phyloP scores from a whole-genome alignment of 2,888 invertebrate species.

The Hirtodrosophila confusa region DNA sequence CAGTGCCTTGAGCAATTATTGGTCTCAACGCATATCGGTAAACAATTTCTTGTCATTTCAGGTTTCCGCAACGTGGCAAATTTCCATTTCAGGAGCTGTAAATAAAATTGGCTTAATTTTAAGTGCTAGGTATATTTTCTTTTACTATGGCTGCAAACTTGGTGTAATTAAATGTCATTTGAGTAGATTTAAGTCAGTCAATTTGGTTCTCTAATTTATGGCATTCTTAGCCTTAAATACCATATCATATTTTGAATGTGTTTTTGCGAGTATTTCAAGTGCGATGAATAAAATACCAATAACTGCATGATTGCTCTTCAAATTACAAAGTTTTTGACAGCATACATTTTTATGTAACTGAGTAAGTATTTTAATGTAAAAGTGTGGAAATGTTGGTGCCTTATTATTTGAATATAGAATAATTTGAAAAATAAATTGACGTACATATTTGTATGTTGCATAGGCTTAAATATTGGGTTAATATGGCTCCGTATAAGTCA shows the following conservation, averaged over 20 bases:
- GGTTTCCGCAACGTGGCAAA: conserved; percentile 1
- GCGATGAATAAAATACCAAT: background rate
- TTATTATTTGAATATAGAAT: too few species aligned
- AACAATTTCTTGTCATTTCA: conserved; percentile 3
- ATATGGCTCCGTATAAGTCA: too few species aligned
- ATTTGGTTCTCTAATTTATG: conserved; percentile 22
- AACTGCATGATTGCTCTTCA: background rate
- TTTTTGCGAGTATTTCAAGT: background rate
- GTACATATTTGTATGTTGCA: too few species aligned
- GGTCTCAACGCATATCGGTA: conserved; percentile 9
- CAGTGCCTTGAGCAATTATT: conserved; percentile 19
- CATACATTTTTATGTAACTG: too few species aligned
- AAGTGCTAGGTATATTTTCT: conserved; percentile 5
- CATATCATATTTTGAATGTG: conserved; percentile 1
- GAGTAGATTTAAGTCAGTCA: background rate
- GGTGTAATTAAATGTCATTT: conserved; percentile 23
- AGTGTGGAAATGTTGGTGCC: too few species aligned
- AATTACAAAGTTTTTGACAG: background rate
- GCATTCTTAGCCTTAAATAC: background rate
- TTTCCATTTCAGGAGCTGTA: conserved; percentile 6
- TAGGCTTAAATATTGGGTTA: too few species aligned
- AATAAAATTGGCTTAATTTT: conserved; percentile 27
- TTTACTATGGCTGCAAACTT: conserved; percentile 30
- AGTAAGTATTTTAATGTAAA: too few species aligned
- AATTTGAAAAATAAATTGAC: too few species aligned